Percentiles rank a stretch among this genome's conserved stretches.
These are phyloP conservation scores for Muntiacus muntjak DNA, from an alignment of 2,113 vertebrate species.

Conservation along the genomic window DNA sequence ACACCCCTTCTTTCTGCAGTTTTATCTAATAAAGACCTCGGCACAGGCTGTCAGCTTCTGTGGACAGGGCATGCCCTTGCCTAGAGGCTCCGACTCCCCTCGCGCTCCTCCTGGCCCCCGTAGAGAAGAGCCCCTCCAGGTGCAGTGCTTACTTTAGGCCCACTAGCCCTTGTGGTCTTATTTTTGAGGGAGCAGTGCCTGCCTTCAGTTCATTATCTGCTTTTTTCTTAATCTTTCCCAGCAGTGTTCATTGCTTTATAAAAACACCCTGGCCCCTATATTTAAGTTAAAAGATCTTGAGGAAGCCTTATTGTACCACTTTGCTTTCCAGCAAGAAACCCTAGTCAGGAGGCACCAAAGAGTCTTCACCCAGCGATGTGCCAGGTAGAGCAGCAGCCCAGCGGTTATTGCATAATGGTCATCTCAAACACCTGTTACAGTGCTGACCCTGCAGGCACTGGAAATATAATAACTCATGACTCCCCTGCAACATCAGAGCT, in stretches of 20 bases:
- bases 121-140: rapidly evolving
- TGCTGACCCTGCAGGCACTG: rapidly evolving
- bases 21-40: neutral
- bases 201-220: too few relatives aligned
- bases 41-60: neutral
- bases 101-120: rapidly evolving
- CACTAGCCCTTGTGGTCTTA: neutral
- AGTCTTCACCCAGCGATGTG: rapidly evolving
- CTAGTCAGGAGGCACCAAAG: neutral
- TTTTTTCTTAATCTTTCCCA: rapidly evolving
- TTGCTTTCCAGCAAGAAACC: neutral
- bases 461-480: neutral
- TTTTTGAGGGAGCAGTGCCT: neutral
- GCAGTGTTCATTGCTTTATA: neutral
- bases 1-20: neutral
- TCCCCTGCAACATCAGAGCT: rapidly evolving
- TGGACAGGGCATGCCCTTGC: rapidly evolving
- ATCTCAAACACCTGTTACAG: rapidly evolving
- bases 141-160: rapidly evolving
- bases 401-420: rapidly evolving
- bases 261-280: neutral
- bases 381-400: rapidly evolving
- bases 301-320: neutral
- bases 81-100: rapidly evolving
- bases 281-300: neutral